Percentiles rank a stretch among this genome's conserved stretches.
Conservation (phyloP, 2,113 vertebrate species). For the Potamarius usumacintae region DNA sequence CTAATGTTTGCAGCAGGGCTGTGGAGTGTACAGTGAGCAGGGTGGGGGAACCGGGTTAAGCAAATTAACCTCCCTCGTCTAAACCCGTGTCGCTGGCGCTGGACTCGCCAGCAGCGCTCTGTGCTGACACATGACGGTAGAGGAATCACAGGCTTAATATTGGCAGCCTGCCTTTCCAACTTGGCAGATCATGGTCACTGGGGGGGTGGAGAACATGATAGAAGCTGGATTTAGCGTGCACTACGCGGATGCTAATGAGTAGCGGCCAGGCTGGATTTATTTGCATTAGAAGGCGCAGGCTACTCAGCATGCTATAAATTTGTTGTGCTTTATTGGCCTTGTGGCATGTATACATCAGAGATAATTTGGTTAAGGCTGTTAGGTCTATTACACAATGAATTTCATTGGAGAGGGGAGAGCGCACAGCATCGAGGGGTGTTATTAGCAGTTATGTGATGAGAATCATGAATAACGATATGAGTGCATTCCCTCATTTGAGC, state of each 20-base stretch:
- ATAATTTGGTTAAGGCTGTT: slow-evolving; percentile 76
- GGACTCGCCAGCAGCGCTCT: slow-evolving; percentile 59
- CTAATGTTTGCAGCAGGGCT: slow-evolving; percentile 14
- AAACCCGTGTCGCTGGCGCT: slow-evolving; percentile 46
- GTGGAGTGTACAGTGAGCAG: slow-evolving; percentile 18
- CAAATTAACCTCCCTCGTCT: slow-evolving; percentile 72
- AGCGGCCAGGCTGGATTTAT: slow-evolving; percentile 52
- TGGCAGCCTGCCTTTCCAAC: slow-evolving; percentile 75
- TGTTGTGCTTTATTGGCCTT: slow-evolving; percentile 72
- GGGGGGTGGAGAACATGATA: slow-evolving; percentile 55
- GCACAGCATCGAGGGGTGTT: slow-evolving; percentile 62
- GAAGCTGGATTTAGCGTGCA: slow-evolving; percentile 55
- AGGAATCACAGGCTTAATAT: slow-evolving; percentile 71
- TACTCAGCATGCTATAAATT: slow-evolving; percentile 66
- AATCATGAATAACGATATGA: slow-evolving; percentile 52
- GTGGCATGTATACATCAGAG: slow-evolving; percentile 74
- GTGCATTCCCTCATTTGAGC: slow-evolving; percentile 40
- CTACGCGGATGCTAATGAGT: slow-evolving; percentile 54
- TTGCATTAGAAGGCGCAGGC: slow-evolving; percentile 52
- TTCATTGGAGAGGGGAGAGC: slow-evolving; percentile 70
- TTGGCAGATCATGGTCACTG: slow-evolving; percentile 72
- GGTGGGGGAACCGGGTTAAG: slow-evolving; percentile 59
- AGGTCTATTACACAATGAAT: slow-evolving; percentile 76
- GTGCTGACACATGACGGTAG: slow-evolving; percentile 69
- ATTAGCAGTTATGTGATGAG: slow-evolving; percentile 53